Evolutionary conservation across 2,113 vertebrate species (phyloP).

Genomic region (Nothobranchius kuhntae): DNA sequence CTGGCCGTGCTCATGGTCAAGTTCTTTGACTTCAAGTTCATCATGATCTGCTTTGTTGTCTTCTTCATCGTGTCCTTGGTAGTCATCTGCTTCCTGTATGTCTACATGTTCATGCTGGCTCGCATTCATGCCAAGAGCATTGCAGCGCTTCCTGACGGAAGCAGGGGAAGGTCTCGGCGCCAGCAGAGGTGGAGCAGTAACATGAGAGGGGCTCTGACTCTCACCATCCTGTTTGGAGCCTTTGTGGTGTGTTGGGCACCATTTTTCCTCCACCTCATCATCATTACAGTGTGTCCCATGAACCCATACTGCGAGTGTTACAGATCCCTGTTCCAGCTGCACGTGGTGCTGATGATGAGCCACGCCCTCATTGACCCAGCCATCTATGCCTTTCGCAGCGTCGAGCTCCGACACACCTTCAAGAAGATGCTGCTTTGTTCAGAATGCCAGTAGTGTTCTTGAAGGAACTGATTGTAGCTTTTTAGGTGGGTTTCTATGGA

Average conservation of each 20-base stretch:
- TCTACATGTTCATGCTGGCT: constrained; percentile 93
- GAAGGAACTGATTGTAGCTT: not conserved
- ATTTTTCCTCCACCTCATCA: constrained; percentile 89
- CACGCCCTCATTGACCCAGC: constrained; percentile 91
- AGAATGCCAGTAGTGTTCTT: constrained; percentile 40
- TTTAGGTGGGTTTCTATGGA: too few relatives aligned
- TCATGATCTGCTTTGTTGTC: constrained; percentile 85
- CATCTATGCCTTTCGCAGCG: constrained; percentile 92
- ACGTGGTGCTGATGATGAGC: constrained; percentile 89
- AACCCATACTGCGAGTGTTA: constrained; percentile 97
- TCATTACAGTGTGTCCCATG: constrained; percentile 86
- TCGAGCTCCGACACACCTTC: constrained; percentile 86
- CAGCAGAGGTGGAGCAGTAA: constrained; percentile 74
- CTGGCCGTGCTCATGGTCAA: constrained; percentile 83
- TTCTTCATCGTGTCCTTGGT: constrained; percentile 85
- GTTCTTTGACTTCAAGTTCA: constrained; percentile 82
- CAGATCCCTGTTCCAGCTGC: constrained; percentile 89
- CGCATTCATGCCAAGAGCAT: constrained; percentile 87
- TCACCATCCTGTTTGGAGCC: constrained; percentile 91
- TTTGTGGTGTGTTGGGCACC: constrained; percentile 94
- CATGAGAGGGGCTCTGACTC: constrained; percentile 86
- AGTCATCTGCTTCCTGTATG: constrained; percentile 88
- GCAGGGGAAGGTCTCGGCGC: constrained; percentile 3
- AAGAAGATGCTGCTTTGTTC: constrained; percentile 84
- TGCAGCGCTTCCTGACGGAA: constrained; percentile 71